A percentile compares a stretch with the other conserved stretches of the same genome.
Conservation (phyloP, 2,113 vertebrate species). For the Larimichthys polyactis region DNA sequence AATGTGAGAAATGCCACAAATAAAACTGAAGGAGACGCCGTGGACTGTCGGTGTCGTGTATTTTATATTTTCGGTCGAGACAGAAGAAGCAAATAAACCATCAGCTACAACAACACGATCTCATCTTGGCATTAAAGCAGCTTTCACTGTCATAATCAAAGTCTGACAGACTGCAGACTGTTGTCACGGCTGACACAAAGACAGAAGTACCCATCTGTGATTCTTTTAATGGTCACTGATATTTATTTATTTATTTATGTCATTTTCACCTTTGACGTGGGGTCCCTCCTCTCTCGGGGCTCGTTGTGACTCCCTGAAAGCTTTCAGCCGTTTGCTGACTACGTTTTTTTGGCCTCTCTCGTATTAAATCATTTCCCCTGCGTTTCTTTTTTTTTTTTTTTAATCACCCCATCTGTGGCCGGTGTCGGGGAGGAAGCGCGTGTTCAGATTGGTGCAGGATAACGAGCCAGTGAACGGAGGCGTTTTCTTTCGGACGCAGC, state of each 20-base stretch:
- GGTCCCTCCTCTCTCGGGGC: background rate
- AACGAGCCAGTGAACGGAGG: constrained; percentile 50
- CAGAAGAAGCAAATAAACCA: too few species aligned
- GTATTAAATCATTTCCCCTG: background rate
- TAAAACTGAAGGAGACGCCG: too few species aligned
- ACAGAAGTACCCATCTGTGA: too few species aligned
- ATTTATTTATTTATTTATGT: background rate
- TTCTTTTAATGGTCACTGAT: too few species aligned
- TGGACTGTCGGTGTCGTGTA: too few species aligned
- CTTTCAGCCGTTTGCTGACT: background rate
- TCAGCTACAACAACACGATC: too few species aligned
- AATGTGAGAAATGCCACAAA: too few species aligned
- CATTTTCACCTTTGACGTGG: background rate
- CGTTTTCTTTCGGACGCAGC: constrained; percentile 43
- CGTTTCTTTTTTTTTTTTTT: constrained; percentile 9
- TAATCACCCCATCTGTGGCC: constrained; percentile 44
- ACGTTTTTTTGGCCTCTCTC: constrained; percentile 1
- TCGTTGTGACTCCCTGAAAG: background rate
- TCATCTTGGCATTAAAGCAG: too few species aligned
- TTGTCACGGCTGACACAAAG: too few species aligned
- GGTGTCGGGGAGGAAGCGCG: constrained; percentile 18
- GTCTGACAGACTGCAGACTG: too few species aligned
- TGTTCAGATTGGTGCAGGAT: constrained; percentile 32
- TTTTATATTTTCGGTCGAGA: too few species aligned
- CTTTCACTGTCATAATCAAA: too few species aligned